These are phyloP conservation scores for Platalea minor DNA, from an alignment of 2,797 vertebrate species.

Conservation along the genomic window DNA sequence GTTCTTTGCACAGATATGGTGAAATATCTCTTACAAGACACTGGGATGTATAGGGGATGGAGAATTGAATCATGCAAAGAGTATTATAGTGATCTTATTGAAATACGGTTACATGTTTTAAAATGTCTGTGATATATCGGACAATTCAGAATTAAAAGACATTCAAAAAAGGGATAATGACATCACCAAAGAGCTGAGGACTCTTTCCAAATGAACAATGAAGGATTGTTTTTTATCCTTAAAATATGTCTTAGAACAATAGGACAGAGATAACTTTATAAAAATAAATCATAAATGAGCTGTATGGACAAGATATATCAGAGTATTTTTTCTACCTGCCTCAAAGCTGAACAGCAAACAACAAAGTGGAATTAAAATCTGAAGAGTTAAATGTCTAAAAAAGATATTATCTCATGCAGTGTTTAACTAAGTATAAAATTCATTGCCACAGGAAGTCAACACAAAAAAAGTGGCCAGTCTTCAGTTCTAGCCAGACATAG, in stretches of 20 bases:
- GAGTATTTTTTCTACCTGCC: background rate
- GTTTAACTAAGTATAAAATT: background rate
- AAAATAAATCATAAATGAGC: background rate
- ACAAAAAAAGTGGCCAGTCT: background rate
- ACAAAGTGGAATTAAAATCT: background rate
- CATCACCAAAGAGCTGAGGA: background rate
- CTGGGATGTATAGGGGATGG: accelerated
- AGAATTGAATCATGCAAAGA: background rate
- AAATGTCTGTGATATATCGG: background rate
- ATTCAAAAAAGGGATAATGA: accelerated
- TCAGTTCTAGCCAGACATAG: background rate
- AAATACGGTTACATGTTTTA: background rate
- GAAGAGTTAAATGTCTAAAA: background rate
- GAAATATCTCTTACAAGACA: background rate
- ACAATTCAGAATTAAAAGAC: background rate
- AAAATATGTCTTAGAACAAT: background rate
- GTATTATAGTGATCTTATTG: background rate
- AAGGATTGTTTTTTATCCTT: background rate
- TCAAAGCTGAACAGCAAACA: background rate
- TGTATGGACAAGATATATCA: background rate
- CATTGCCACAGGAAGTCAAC: background rate
- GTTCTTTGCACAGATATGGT: background rate
- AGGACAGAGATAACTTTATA: background rate
- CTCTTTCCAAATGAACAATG: background rate
- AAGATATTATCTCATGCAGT: background rate